Percentiles rank a stretch among this genome's conserved stretches.
These are phyloP conservation scores for Calypte anna DNA, from an alignment of 2,113 vertebrate genomes.

Conservation along the genomic window DNA sequence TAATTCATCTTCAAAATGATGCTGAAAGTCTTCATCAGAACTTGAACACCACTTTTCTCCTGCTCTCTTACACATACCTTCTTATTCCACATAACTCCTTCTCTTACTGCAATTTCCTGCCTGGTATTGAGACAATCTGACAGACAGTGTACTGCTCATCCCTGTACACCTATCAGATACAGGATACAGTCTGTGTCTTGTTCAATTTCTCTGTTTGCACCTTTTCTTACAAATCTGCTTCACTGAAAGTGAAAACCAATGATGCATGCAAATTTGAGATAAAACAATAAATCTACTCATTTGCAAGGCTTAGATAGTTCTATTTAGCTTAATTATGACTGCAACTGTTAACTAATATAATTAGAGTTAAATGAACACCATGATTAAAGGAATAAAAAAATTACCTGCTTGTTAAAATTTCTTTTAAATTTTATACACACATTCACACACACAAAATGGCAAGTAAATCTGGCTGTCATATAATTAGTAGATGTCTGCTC, in stretches of 20 bases:
- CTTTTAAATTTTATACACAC: not conserved
- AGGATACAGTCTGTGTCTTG: not conserved
- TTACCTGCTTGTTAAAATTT: not conserved
- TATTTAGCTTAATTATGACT: not conserved
- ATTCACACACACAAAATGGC: not conserved
- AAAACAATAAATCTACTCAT: not conserved
- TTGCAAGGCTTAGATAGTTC: not conserved
- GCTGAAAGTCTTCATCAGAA: not conserved
- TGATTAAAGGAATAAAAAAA: conserved; percentile 9
- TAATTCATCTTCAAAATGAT: not conserved
- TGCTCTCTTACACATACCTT: not conserved
- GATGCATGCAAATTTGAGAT: not conserved
- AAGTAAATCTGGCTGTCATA: not conserved
- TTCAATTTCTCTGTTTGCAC: not conserved
- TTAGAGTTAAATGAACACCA: not conserved
- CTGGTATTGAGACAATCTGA: not conserved
- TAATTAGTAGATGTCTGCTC: not conserved
- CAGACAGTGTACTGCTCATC: not conserved
- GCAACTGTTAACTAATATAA: not conserved
- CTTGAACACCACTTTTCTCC: not conserved
- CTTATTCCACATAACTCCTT: not conserved
- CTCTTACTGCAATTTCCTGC: not conserved
- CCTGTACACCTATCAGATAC: not conserved
- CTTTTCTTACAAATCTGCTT: not conserved
- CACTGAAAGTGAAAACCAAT: not conserved